These are phyloP conservation scores for Hyles euphorbiae DNA, from an alignment of 1,140 invertebrate genomes.

Conservation along the genomic window DNA sequence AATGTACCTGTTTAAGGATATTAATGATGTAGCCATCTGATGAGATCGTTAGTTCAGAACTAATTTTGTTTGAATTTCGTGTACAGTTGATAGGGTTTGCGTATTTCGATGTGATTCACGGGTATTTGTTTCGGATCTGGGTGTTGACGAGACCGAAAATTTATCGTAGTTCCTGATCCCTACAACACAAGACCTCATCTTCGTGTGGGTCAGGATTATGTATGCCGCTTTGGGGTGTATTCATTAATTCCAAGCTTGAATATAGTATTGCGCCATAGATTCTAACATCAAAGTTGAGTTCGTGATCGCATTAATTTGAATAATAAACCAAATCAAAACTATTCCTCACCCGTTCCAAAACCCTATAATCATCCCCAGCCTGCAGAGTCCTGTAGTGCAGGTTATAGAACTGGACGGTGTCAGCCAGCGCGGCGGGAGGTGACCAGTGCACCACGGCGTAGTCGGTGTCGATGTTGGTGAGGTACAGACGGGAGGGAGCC, in stretches of 20 bases:
- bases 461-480: constrained; percentile 83
- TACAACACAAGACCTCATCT: no score
- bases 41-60: no score
- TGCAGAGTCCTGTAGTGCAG: constrained; percentile 79
- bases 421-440: constrained; percentile 80
- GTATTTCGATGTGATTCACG: no score
- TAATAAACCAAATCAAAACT: neutral
- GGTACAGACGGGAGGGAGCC: constrained; percentile 79
- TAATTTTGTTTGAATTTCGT: no score
- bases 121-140: no score
- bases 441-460: constrained; percentile 89
- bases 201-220: neutral
- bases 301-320: no score
- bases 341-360: constrained; percentile 69
- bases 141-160: no score
- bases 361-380: constrained; percentile 72
- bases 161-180: no score
- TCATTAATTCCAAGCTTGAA: neutral
- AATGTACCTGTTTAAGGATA: constrained; percentile 70
- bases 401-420: constrained; percentile 84
- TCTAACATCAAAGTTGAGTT: no score
- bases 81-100: no score
- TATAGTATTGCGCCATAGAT: neutral
- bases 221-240: neutral
- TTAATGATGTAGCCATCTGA: no score